phyloP scores from a whole-genome alignment of 2,113 vertebrate genomes.

The Tragulus kanchil region DNA sequence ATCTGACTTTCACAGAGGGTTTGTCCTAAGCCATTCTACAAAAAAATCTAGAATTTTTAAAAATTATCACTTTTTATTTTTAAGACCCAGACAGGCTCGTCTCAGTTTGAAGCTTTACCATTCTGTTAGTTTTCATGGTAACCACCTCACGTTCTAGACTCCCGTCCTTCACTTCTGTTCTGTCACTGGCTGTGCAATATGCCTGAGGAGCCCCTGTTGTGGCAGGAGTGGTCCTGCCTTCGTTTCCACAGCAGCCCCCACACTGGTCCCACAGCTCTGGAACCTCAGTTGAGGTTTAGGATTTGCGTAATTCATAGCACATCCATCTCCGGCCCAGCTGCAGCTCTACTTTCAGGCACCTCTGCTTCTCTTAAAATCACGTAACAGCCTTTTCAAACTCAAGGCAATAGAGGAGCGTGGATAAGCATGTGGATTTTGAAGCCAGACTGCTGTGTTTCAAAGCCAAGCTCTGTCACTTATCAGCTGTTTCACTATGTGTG shows the following conservation, averaged over 20 bases:
- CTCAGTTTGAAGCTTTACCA: conserved; percentile 35
- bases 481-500: background rate
- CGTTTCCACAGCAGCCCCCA: too few relatives aligned
- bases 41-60: background rate
- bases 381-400: conserved; percentile 35
- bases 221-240: background rate
- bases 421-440: background rate
- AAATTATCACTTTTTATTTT: conserved; percentile 11
- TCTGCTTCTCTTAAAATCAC: background rate
- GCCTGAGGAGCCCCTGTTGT: background rate
- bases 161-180: background rate
- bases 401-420: background rate
- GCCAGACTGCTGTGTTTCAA: conserved; percentile 19
- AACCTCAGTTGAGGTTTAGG: background rate
- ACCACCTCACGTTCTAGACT: background rate
- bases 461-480: background rate
- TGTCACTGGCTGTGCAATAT: background rate
- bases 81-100: background rate
- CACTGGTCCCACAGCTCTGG: background rate
- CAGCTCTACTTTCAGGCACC: background rate
- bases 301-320: background rate
- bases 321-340: background rate
- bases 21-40: conserved; percentile 23
- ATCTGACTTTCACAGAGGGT: background rate
- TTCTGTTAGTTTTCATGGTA: conserved; percentile 60